Evolutionary conservation across 2,888 invertebrate species (phyloP).

Genomic region (Drosophila neotestacea): DNA sequence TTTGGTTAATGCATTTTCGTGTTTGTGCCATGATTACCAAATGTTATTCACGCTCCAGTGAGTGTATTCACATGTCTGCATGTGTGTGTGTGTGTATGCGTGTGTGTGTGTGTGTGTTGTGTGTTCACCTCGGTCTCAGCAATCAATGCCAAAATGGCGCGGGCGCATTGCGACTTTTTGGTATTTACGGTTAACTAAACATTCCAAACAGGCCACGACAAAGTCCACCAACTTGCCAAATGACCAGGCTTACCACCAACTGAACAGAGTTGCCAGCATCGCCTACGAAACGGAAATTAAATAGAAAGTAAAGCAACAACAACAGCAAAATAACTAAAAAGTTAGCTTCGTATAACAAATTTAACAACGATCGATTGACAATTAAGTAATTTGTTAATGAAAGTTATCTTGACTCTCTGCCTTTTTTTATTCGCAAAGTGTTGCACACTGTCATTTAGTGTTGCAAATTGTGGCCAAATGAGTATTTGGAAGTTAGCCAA

Average conservation of each 20-base stretch:
- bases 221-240: constrained; percentile 42
- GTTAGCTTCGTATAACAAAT: background rate
- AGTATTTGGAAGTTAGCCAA: background rate
- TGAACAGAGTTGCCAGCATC: constrained; percentile 20
- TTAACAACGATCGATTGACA: background rate
- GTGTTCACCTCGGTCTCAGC: constrained; percentile 53
- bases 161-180: constrained; percentile 73
- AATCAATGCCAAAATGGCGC: constrained; percentile 78
- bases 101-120: constrained; percentile 28
- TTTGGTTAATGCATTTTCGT: constrained; percentile 85
- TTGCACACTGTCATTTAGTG: constrained; percentile 27
- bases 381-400: constrained; percentile 20
- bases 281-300: background rate
- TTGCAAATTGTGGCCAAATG: constrained; percentile 15
- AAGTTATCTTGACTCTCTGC: constrained; percentile 1
- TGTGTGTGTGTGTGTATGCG: constrained; percentile 20
- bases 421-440: constrained; percentile 6
- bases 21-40: constrained; percentile 84
- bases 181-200: constrained; percentile 76
- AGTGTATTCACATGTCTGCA: constrained; percentile 59
- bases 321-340: background rate
- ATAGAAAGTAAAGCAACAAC: constrained; percentile 1
- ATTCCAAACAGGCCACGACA: constrained; percentile 70
- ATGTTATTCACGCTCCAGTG: constrained; percentile 82
- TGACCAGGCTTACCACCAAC: constrained; percentile 28